Conservation (phyloP, 2,113 vertebrate species). For the Larimichthys crocea region DNA sequence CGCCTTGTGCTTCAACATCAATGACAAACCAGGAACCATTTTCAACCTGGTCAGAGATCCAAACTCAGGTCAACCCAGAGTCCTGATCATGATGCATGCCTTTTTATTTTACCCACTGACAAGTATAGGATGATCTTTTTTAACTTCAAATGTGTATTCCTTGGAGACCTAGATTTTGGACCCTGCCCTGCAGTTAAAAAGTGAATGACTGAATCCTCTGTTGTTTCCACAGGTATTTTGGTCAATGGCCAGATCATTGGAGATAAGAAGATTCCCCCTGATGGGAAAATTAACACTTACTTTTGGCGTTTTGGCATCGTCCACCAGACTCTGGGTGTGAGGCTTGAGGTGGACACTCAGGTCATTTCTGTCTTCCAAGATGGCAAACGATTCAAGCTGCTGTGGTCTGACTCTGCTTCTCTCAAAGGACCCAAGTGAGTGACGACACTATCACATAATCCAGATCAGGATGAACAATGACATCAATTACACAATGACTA, state of each 20-base stretch:
- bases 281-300: constrained; percentile 86
- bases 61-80: constrained; percentile 83
- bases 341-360: constrained; percentile 87
- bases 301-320: constrained; percentile 93
- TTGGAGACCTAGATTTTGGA: too few species aligned
- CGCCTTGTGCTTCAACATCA: constrained; percentile 94
- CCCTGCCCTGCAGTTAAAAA: too few species aligned
- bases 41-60: constrained; percentile 90
- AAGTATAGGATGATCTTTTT: too few species aligned
- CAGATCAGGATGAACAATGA: background rate
- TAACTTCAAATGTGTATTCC: too few species aligned
- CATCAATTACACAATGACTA: background rate
- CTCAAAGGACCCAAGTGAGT: constrained; percentile 86
- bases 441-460: background rate
- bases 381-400: constrained; percentile 74
- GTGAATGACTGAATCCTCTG: background rate
- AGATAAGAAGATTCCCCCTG: constrained; percentile 84
- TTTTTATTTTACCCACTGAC: too few species aligned
- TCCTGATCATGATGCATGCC: background rate
- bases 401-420: constrained; percentile 87
- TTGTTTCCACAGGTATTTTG: constrained; percentile 84
- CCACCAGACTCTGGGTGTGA: constrained; percentile 83
- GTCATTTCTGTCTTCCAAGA: constrained; percentile 85
- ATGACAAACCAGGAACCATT: constrained; percentile 89
- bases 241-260: constrained; percentile 94